Percentiles rank a stretch among this genome's conserved stretches.
Conservation (phyloP, 2,797 vertebrate species). For the Leptodactylus fallax region DNA sequence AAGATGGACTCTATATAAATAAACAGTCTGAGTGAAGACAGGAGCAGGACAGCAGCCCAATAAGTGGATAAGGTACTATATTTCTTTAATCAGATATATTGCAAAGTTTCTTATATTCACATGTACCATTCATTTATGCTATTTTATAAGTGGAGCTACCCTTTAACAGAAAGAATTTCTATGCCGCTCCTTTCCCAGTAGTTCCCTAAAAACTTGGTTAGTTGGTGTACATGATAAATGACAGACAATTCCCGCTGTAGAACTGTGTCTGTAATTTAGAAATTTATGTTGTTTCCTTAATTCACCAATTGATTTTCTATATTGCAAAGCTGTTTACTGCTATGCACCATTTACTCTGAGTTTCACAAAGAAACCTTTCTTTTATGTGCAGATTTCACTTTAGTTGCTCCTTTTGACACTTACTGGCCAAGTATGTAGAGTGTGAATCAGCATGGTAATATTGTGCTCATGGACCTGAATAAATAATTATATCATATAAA, state of each 20-base stretch:
- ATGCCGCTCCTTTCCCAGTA: background rate
- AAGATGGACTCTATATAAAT: too few relatives aligned
- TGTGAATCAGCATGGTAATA: background rate
- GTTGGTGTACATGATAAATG: background rate
- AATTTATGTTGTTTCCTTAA: constrained; percentile 12
- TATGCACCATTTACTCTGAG: background rate
- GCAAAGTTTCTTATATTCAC: too few relatives aligned
- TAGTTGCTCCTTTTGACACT: background rate
- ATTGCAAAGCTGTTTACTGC: constrained; percentile 4
- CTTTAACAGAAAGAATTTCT: background rate
- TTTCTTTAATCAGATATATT: too few relatives aligned
- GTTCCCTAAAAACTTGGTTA: background rate
- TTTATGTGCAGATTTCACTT: background rate
- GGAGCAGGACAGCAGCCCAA: too few relatives aligned
- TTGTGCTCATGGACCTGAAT: background rate
- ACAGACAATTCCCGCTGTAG: background rate
- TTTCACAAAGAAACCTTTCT: background rate
- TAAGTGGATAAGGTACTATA: too few relatives aligned
- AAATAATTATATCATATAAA: background rate
- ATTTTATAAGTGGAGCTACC: too few relatives aligned
- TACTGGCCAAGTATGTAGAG: background rate
- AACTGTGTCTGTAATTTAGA: constrained; percentile 1
- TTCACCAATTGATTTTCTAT: constrained; percentile 18
- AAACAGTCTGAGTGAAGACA: too few relatives aligned
- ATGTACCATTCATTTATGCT: too few relatives aligned